Percentiles rank a stretch among this genome's conserved stretches.
phyloP scores from a whole-genome alignment of 2,888 invertebrate species.

The Megaustenia siamemsis region DNA sequence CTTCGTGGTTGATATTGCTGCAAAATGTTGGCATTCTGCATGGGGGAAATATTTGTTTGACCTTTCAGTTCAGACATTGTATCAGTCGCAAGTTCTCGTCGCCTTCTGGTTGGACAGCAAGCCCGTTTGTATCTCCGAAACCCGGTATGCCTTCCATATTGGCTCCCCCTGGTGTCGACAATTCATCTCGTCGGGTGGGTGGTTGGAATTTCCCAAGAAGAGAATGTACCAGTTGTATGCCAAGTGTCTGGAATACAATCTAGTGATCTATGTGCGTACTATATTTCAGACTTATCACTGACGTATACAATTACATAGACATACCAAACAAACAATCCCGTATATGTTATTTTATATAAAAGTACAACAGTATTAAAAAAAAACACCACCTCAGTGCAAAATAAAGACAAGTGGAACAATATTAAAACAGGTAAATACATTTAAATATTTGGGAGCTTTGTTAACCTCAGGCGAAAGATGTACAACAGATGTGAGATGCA shows the following conservation, averaged over 20 bases:
- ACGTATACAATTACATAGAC: too few relatives aligned
- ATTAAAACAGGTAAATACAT: too few relatives aligned
- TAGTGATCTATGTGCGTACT: neutral
- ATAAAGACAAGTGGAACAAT: too few relatives aligned
- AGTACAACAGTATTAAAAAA: too few relatives aligned
- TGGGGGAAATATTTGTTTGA: slow-evolving; percentile 25
- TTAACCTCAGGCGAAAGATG: too few relatives aligned
- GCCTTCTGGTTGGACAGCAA: neutral
- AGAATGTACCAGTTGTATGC: neutral
- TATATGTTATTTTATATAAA: too few relatives aligned
- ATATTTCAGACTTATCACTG: too few relatives aligned
- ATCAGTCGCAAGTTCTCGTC: neutral
- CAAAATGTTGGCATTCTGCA: slow-evolving; percentile 2
- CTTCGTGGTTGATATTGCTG: neutral
- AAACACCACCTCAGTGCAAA: too few relatives aligned
- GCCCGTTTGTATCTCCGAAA: slow-evolving; percentile 11
- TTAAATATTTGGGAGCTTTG: too few relatives aligned
- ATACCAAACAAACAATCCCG: too few relatives aligned
- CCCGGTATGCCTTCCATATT: slow-evolving; percentile 31
- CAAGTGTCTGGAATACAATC: neutral
- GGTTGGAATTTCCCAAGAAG: slow-evolving; percentile 7
- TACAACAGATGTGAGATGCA: too few relatives aligned
- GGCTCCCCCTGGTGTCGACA: neutral
- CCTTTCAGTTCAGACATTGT: slow-evolving; percentile 31
- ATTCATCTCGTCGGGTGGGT: neutral